Conservation (phyloP, 2,113 vertebrate species). For the Sander lucioperca region DNA sequence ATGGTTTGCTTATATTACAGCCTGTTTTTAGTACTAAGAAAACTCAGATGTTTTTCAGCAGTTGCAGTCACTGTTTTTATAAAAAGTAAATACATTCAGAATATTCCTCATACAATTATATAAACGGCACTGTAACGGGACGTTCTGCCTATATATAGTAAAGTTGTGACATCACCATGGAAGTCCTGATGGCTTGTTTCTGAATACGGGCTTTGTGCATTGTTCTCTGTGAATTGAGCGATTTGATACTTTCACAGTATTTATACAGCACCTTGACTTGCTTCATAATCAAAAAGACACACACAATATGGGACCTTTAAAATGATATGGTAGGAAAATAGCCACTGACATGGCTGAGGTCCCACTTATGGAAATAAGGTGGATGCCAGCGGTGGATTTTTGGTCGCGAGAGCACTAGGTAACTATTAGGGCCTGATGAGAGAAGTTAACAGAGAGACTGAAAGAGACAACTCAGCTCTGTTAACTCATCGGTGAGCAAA, state of each 20-base stretch:
- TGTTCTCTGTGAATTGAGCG: too few relatives aligned
- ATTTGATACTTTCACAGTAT: too few relatives aligned
- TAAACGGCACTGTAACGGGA: too few relatives aligned
- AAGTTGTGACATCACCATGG: too few relatives aligned
- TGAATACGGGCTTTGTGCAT: too few relatives aligned
- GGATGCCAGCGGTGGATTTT: conserved; percentile 1
- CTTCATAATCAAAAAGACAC: too few relatives aligned
- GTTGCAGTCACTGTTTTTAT: background rate
- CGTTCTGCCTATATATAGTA: too few relatives aligned
- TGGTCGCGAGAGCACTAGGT: conserved; percentile 10
- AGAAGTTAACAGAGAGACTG: conserved; percentile 18
- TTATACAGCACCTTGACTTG: too few relatives aligned
- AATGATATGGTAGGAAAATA: conserved; percentile 8
- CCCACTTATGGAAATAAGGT: conserved; percentile 25
- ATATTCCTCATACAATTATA: background rate
- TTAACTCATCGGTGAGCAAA: conserved; percentile 21
- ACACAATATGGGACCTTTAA: background rate
- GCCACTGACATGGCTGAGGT: background rate
- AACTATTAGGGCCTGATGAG: background rate
- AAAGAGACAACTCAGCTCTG: conserved; percentile 14
- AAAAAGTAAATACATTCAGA: background rate
- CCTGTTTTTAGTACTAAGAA: conserved; percentile 17
- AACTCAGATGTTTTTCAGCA: background rate
- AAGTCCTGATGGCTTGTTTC: too few relatives aligned
- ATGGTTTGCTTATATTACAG: background rate